A percentile compares a stretch with the other conserved stretches of the same genome.
These are phyloP conservation scores for Eremophila alpestris DNA, from an alignment of 2,797 vertebrate genomes.

Conservation along the genomic window DNA sequence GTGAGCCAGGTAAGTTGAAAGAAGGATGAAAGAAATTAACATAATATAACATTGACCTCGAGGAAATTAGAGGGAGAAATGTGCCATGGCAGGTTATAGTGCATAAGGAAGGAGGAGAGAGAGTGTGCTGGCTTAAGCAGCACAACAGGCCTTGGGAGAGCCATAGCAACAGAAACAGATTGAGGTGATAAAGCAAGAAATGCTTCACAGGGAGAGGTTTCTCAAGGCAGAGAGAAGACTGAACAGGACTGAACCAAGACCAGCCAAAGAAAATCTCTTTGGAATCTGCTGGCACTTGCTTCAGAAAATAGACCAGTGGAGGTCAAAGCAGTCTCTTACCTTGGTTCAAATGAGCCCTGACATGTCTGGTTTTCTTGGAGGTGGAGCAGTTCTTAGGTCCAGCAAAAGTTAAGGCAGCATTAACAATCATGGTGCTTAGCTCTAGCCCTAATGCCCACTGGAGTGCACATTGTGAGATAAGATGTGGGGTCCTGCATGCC, in stretches of 20 bases:
- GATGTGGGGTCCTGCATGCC: background rate
- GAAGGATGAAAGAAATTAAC: background rate
- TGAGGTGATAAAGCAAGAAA: background rate
- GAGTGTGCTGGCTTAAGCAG: accelerated
- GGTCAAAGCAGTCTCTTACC: background rate
- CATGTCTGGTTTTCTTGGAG: background rate
- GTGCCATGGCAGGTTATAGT: background rate
- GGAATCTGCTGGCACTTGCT: background rate
- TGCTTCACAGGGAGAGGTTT: background rate
- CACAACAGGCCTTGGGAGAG: background rate
- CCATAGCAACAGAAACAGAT: background rate
- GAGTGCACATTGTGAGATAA: background rate
- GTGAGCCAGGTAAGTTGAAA: background rate
- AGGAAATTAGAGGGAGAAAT: background rate
- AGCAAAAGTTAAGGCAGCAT: background rate
- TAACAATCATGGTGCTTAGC: background rate
- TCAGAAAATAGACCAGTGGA: background rate
- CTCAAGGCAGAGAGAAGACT: background rate
- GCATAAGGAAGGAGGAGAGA: background rate
- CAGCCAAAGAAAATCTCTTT: background rate
- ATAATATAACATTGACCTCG: background rate
- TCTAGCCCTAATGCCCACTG: background rate
- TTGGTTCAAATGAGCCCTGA: background rate
- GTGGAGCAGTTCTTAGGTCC: background rate
- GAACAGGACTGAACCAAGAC: background rate